These are phyloP conservation scores for Talpa occidentalis DNA, from an alignment of 2,113 vertebrate genomes.

Conservation along the genomic window DNA sequence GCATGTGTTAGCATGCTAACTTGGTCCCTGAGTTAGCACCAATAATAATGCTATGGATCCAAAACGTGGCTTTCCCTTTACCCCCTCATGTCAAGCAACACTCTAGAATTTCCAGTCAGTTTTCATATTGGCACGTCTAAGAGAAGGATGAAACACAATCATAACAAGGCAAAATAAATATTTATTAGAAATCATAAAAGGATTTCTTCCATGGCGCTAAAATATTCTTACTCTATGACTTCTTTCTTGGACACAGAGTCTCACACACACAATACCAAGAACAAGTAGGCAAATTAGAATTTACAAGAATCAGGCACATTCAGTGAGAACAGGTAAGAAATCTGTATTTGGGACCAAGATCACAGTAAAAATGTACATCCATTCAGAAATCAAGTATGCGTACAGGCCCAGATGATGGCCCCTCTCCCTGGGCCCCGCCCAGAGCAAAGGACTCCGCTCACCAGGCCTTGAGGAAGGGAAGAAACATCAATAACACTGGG, in stretches of 20 bases:
- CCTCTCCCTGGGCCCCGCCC: neutral
- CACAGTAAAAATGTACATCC: slow-evolving; percentile 58
- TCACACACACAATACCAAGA: slow-evolving; percentile 43
- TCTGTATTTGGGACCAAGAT: slow-evolving; percentile 60
- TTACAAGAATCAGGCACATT: slow-evolving; percentile 45
- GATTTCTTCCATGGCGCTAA: slow-evolving; percentile 21
- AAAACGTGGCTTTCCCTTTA: neutral
- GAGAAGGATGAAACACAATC: neutral
- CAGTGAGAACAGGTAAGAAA: neutral
- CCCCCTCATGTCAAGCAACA: neutral
- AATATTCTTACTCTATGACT: slow-evolving; percentile 38
- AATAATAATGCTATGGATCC: neutral
- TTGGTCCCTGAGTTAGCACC: neutral
- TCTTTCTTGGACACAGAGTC: slow-evolving; percentile 54
- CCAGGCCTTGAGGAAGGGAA: slow-evolving; percentile 42
- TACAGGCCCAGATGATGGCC: neutral
- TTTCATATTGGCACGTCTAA: neutral
- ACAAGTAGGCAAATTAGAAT: slow-evolving; percentile 38
- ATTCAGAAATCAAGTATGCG: slow-evolving; percentile 61
- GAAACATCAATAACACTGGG: slow-evolving; percentile 54
- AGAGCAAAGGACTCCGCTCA: slow-evolving; percentile 10
- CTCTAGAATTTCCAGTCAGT: neutral
- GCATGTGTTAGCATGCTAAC: neutral
- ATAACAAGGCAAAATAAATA: slow-evolving; percentile 77
- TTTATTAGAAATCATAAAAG: slow-evolving; percentile 75